These are phyloP conservation scores for Bursaphelenchus mucronatus DNA, from an alignment of 1,140 invertebrate species.

Conservation along the genomic window DNA sequence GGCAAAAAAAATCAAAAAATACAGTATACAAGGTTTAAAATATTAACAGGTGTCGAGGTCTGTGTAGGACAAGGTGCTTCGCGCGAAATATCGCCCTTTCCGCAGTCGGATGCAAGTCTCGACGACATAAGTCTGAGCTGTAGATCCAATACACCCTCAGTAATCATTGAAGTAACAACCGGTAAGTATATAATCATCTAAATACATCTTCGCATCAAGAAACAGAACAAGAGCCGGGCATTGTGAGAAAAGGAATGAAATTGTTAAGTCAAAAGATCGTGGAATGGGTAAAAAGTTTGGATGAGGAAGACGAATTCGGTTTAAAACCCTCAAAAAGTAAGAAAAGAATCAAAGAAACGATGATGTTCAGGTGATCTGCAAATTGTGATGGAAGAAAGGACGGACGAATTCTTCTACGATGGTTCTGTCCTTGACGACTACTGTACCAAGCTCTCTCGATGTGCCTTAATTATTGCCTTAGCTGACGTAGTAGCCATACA, in stretches of 20 bases:
- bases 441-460: slow-evolving; percentile 15
- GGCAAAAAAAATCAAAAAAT: too few species aligned
- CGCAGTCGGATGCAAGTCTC: slow-evolving; percentile 2
- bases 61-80: not conserved
- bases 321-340: not conserved
- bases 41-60: too few species aligned
- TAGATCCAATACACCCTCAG: slow-evolving; percentile 16
- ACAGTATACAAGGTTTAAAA: too few species aligned
- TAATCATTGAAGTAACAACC: slow-evolving; percentile 17
- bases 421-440: slow-evolving; percentile 22
- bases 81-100: slow-evolving; percentile 10
- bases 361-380: not conserved
- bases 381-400: slow-evolving; percentile 3
- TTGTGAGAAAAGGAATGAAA: slow-evolving; percentile 29
- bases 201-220: slow-evolving; percentile 5
- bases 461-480: slow-evolving; percentile 19
- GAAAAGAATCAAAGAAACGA: not conserved
- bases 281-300: slow-evolving; percentile 42
- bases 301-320: slow-evolving; percentile 33
- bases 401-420: slow-evolving; percentile 7
- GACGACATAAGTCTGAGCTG: not conserved
- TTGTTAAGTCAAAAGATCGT: slow-evolving; percentile 37
- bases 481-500: slow-evolving; percentile 4
- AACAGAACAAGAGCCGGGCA: not conserved
- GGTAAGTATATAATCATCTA: slow-evolving; percentile 1